Conservation (phyloP, 2,113 vertebrate genomes). For the Argyrosomus japonicus region DNA sequence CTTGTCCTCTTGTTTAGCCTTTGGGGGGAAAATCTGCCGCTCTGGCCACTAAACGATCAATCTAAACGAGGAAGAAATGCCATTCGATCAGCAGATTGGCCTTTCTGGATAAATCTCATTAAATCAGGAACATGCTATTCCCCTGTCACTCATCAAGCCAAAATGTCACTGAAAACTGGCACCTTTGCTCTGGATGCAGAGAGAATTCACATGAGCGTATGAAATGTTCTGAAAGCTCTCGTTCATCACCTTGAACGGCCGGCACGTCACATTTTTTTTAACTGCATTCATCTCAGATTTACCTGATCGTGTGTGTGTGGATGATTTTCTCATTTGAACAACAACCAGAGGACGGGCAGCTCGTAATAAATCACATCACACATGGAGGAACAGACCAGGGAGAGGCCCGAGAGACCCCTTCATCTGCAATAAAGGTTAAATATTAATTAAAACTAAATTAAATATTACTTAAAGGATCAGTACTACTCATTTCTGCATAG, state of each 20-base stretch:
- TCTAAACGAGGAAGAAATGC: slow-evolving; percentile 67
- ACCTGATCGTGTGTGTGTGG: no score
- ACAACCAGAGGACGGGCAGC: not conserved
- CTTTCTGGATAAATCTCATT: slow-evolving; percentile 81
- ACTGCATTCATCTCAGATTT: not conserved
- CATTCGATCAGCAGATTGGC: slow-evolving; percentile 73
- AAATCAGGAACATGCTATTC: slow-evolving; percentile 67
- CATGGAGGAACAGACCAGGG: not conserved
- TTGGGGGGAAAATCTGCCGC: slow-evolving; percentile 44
- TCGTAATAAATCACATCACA: not conserved
- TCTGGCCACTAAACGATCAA: slow-evolving; percentile 71
- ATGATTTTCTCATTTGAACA: not conserved
- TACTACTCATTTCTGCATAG: no score
- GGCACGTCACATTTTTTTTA: not conserved
- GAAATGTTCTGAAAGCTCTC: slow-evolving; percentile 29
- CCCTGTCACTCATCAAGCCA: slow-evolving; percentile 64
- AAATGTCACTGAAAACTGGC: slow-evolving; percentile 74
- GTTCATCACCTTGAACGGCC: not conserved
- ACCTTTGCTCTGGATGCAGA: slow-evolving; percentile 53
- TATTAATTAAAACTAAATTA: no score
- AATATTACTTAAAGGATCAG: no score
- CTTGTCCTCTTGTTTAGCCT: slow-evolving; percentile 56
- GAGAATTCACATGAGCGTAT: slow-evolving; percentile 50
- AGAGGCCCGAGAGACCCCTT: not conserved
- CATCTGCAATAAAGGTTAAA: no score